phyloP scores from a whole-genome alignment of 2,888 invertebrate species.

The Eilema depressum region DNA sequence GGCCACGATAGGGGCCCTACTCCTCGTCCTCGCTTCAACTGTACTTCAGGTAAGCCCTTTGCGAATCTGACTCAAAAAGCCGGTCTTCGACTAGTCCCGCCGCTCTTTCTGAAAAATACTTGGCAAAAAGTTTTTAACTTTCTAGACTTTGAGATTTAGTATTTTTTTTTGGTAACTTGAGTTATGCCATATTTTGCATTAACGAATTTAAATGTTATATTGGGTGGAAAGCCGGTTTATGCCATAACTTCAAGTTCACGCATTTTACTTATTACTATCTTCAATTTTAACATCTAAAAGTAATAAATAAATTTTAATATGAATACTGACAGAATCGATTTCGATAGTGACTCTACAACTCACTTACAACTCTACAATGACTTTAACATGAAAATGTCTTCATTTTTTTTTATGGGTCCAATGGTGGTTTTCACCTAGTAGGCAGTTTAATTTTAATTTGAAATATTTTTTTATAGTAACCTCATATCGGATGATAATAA shows the following conservation, averaged over 20 bases:
- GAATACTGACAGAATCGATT: neutral
- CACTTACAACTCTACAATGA: slow-evolving; percentile 9
- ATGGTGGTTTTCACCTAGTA: neutral
- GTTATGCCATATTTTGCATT: slow-evolving; percentile 31
- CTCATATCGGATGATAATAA: slow-evolving; percentile 40
- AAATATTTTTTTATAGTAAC: slow-evolving; percentile 7
- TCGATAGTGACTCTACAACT: too few relatives aligned
- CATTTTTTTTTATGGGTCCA: neutral
- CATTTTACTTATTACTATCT: slow-evolving; percentile 40
- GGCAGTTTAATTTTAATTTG: neutral
- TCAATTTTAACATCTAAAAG: slow-evolving; percentile 17
- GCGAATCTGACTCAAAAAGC: slow-evolving; percentile 27
- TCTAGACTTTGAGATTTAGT: slow-evolving; percentile 37
- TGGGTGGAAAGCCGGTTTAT: slow-evolving; percentile 50
- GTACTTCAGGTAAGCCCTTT: slow-evolving; percentile 58
- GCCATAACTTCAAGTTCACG: slow-evolving; percentile 45
- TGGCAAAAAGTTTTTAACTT: slow-evolving; percentile 55
- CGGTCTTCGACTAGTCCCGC: slow-evolving; percentile 28
- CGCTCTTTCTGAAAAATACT: slow-evolving; percentile 51
- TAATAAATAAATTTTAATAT: neutral
- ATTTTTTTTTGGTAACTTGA: slow-evolving; percentile 32
- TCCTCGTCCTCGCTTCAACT: slow-evolving; percentile 61
- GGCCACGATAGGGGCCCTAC: slow-evolving; percentile 66
- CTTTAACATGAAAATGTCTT: neutral
- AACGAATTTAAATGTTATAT: slow-evolving; percentile 36